These are phyloP conservation scores for Stenopsyche tienmushanensis DNA, from an alignment of 1,140 invertebrate genomes.

Conservation along the genomic window DNA sequence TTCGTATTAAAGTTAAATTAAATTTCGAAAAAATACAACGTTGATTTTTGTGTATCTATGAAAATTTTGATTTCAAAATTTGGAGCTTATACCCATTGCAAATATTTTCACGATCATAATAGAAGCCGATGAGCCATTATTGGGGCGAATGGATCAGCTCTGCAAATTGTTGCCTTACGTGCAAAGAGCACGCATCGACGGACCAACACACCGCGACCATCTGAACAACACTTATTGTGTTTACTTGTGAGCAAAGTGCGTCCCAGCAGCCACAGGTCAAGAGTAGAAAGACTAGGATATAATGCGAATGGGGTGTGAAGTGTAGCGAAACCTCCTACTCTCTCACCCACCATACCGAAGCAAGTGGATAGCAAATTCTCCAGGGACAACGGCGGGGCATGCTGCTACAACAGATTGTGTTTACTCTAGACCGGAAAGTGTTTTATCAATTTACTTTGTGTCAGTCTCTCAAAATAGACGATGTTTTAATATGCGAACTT, in stretches of 20 bases:
- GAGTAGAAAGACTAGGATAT: slow-evolving; percentile 12
- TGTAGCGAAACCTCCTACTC: slow-evolving; percentile 25
- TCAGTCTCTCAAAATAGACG: slow-evolving; percentile 27
- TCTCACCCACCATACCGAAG: neutral
- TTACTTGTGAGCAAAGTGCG: slow-evolving; percentile 17
- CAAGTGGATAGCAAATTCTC: neutral
- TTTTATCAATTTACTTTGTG: slow-evolving; percentile 40
- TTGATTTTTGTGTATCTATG: no score
- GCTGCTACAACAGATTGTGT: slow-evolving; percentile 35
- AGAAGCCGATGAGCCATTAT: no score
- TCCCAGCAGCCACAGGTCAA: slow-evolving; percentile 20
- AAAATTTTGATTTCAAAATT: no score
- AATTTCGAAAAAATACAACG: no score
- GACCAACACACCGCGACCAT: neutral
- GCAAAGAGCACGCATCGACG: slow-evolving; percentile 1
- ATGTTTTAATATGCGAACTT: slow-evolving; percentile 25
- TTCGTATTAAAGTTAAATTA: no score
- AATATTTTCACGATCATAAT: no score
- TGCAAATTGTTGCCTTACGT: no score
- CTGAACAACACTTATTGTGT: slow-evolving; percentile 23
- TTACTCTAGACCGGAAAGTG: slow-evolving; percentile 34
- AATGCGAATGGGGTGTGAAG: slow-evolving; percentile 27
- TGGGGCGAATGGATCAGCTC: no score
- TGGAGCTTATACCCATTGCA: no score
- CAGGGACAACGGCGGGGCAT: slow-evolving; percentile 17